Evolutionary conservation across 37 sponge, comb jelly and placozoan species (phyloP), one percentile per base, ranked within the genome.

Genomic region (Petrosia ficiformis): DNA sequence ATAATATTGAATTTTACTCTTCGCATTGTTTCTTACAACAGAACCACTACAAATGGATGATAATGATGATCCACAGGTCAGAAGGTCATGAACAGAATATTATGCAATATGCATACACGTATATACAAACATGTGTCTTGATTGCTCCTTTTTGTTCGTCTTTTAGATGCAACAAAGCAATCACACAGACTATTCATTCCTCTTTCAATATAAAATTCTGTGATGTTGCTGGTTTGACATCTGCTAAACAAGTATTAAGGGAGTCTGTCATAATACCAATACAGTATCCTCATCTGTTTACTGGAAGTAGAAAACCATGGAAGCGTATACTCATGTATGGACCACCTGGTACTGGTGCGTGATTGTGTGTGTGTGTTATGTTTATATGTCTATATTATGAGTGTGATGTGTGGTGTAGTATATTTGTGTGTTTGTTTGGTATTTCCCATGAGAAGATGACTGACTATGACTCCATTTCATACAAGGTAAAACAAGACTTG

Each of bases 271-370:
- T 91, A 11, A 71, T 91, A 21, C 92, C 92, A 25, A 70, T 68
- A 11, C 57, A 59, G 44, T 86, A 74, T 65, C 92, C 92, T 16
- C 86, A 81, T 34, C 74, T 91, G 52, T 85, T 85, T 43, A 74
- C 77, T 3, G 92, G 84, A 0, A 77, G 83, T 1, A 60, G 94
- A 5, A 60, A 32, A n/a, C 90, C 94, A 28, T 94, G 94, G 94
- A 76, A 66, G 57, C 61, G 94, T 24, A 65, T 94, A 19, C 84
- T 94, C 22, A 77, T 94, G 28, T 94, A 94, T 68, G 94, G 94
- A 36, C 94, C 94, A 39, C 94, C 94, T 42, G 94, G 94, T 39
- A 90, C 91, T 22, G 91, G 91, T 90, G 10, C 64, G 56, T 2
- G 19, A 16, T 48, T 10, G 10, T 22, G 31, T 28, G 32, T 10